Evolutionary conservation across 2,797 vertebrate species (phyloP).

Genomic region (Aldrovandia affinis): DNA sequence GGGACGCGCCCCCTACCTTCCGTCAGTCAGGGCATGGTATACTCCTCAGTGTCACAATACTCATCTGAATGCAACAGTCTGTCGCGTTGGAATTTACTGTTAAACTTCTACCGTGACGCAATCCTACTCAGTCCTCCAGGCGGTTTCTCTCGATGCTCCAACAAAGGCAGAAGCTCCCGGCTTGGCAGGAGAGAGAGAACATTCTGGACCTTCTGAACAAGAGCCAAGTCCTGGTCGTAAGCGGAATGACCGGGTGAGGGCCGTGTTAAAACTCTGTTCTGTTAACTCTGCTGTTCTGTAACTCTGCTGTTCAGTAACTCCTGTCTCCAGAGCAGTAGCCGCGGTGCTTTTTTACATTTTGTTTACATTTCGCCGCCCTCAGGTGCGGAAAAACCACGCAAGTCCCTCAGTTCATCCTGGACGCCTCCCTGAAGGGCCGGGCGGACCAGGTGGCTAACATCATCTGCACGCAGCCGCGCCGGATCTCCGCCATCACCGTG

Average conservation of each 20-base stretch:
- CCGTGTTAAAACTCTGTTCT: too few relatives aligned
- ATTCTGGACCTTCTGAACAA: constrained; percentile 80
- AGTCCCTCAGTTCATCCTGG: constrained; percentile 97
- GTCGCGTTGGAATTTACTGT: neutral
- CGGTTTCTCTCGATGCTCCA: constrained; percentile 85
- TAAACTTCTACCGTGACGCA: neutral
- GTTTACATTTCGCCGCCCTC: constrained; percentile 38
- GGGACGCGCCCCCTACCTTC: too few relatives aligned
- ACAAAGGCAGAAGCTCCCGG: constrained; percentile 90
- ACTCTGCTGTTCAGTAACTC: too few relatives aligned
- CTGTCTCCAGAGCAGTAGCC: neutral
- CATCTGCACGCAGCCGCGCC: constrained; percentile 94
- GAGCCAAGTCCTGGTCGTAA: constrained; percentile 92
- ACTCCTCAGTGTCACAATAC: neutral
- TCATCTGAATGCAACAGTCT: neutral
- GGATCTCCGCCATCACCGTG: constrained; percentile 95
- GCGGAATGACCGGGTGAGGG: constrained; percentile 96
- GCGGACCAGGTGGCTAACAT: constrained; percentile 85
- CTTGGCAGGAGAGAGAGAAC: constrained; percentile 85
- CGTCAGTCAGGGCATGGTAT: too few relatives aligned
- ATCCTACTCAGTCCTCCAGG: constrained; percentile 76
- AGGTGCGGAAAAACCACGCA: constrained; percentile 98
- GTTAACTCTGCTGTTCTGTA: neutral
- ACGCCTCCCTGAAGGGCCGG: constrained; percentile 79
- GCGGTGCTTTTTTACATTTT: neutral